Evolutionary conservation across 2,888 invertebrate genomes (phyloP), one percentile per base, ranked within the genome.

Genomic region (Drosophila helvetica): DNA sequence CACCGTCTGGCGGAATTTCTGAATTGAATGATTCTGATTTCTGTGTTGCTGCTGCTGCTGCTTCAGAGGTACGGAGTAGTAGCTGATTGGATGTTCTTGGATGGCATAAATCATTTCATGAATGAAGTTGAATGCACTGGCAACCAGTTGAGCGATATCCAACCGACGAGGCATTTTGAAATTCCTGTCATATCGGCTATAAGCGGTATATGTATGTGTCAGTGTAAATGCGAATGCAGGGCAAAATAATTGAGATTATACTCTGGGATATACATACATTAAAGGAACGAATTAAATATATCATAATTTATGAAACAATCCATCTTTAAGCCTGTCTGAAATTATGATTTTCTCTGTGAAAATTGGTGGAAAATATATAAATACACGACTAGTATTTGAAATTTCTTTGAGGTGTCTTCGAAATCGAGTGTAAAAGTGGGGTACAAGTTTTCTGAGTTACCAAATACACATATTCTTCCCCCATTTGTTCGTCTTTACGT

Each of bases 51-150:
- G 66, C 57, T 19, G 69, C 57, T 69, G 69, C 57, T 38, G 57
- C 48, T 33, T 48, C 66, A 33, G 33, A 48, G 46, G 55, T 43
- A 25, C 19, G 45, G 19, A 27, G 30, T 56, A 33, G 47, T 15
- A 60, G 42, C 58, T 69, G 69, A 69, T 69, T 69, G 61, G 43
- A 66, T 2, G 38, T 38, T 38, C 38, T 54, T 67, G 68, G 30
- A 50, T 48, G 68, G 66, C 56, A 68, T 67, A 66, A 68, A 68
- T 66, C 66, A 66, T 68, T 68, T 68, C 33, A 50, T 67, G 66
- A 66, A 66, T 66, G 66, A 68, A 66, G 66, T 66, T 66, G 66
- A 66, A 66, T 67, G 68, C 42, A 66, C 66, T 66, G 66, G 38
- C 66, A 66, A 56, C 66, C 67, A 43, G 56, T 50, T 48, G 7